Evolutionary conservation across 1,140 invertebrate species (phyloP), one percentile per base, ranked within the genome.

Genomic region (Magallana gigas): DNA sequence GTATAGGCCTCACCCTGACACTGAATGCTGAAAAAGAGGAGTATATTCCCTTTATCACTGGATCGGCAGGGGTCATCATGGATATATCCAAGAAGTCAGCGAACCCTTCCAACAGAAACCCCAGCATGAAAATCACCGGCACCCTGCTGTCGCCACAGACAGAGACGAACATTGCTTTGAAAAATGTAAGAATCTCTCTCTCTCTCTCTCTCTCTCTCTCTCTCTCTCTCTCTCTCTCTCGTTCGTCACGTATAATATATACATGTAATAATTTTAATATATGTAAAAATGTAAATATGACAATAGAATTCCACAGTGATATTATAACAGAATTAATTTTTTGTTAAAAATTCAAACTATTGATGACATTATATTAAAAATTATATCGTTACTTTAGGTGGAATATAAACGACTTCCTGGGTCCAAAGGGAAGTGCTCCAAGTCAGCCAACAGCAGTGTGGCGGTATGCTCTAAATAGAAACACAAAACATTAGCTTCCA

Each of bases 11-110:
- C n/a, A 83, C 81, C 5, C 48, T 83, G 56, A 83, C 57, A 11
- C 57, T 83, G 48, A 83, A 83, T 58, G 18, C 57, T 7, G 56
- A 83, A 8, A 8, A 58, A n/a, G 1, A 57, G 7, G 81, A 83
- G 16, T 83, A 83, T 4, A 83, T 83, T 83, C 81, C 81, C 5
- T 83, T 83, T 14, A 83, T 83, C 9, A n/a, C 81, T 57, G 81
- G 57, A 14, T 83, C 81, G 56, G 81, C 81, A 7, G 81, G 81
- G 7, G 81, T 83, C 16, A 57, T 83, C 12, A 83, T 83, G 81
- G 81, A 83, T 56, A 83, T 83, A 14, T 11, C 68, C 12, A 76
- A 29, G 8, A 8, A 76, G 23, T 3, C 8, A 36, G 18, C 18
- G 23, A 48, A 48, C 5, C 36, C 36, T 48, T 48, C 12, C 11